Evolutionary conservation across 2,888 invertebrate species (phyloP).

Genomic region (Cistogaster globosa): DNA sequence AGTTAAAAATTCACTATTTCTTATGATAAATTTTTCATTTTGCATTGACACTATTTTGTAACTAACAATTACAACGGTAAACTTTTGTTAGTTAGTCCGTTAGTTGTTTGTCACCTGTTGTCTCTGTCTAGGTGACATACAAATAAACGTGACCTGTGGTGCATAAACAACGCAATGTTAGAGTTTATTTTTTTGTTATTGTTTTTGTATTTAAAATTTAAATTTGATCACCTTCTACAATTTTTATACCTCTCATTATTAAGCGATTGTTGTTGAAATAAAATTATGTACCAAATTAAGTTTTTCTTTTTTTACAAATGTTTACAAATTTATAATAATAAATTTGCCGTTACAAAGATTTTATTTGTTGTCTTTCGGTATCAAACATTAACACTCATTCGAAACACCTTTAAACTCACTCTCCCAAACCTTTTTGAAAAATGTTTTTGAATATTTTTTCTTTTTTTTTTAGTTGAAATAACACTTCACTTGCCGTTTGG

Average conservation of each 20-base stretch:
- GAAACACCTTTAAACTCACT: background rate
- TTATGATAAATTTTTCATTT: background rate
- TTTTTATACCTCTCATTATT: background rate
- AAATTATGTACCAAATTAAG: no score
- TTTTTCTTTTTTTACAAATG: background rate
- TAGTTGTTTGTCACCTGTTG: background rate
- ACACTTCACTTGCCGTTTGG: slow-evolving; percentile 22
- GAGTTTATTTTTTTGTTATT: background rate
- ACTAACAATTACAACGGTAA: background rate
- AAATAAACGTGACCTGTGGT: slow-evolving; percentile 34
- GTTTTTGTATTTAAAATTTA: background rate
- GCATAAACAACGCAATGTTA: slow-evolving; percentile 4
- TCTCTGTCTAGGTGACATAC: background rate
- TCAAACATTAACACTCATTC: background rate
- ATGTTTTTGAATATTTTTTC: no score
- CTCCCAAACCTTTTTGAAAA: slow-evolving; percentile 4
- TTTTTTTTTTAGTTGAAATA: background rate
- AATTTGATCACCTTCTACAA: slow-evolving; percentile 3
- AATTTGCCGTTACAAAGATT: background rate
- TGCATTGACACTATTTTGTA: background rate
- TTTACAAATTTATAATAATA: background rate
- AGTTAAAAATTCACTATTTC: background rate
- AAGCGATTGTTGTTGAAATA: no score
- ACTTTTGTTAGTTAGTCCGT: background rate
- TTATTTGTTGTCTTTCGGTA: background rate